These are phyloP conservation scores for Pygocentrus nattereri DNA, from an alignment of 2,797 vertebrate genomes.

Conservation along the genomic window DNA sequence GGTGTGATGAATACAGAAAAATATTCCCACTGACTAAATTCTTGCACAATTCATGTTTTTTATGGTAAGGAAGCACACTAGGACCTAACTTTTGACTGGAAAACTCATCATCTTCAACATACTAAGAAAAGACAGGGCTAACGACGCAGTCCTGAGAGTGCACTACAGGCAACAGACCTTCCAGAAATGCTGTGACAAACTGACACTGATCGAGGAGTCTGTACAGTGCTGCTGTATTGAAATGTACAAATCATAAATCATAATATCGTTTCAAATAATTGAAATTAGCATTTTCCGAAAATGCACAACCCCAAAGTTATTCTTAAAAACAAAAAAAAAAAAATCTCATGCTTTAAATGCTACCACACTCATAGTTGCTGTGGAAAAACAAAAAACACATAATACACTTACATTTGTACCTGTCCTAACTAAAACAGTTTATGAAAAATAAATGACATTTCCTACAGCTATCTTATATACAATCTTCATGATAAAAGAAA, in stretches of 20 bases:
- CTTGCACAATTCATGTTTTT: no score
- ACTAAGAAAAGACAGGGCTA: no score
- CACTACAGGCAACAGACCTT: neutral
- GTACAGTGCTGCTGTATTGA: conserved; percentile 14
- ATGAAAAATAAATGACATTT: neutral
- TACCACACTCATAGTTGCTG: neutral
- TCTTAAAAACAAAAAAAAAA: neutral
- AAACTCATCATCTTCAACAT: no score
- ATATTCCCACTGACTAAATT: no score
- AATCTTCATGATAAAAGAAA: conserved; percentile 5
- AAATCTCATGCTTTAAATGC: neutral
- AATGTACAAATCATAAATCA: conserved; percentile 25
- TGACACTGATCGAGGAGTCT: neutral
- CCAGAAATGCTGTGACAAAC: conserved; percentile 26
- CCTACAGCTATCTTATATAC: neutral
- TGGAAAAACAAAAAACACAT: neutral
- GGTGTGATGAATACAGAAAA: no score
- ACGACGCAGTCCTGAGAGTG: no score
- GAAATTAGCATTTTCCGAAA: neutral
- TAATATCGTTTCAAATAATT: neutral
- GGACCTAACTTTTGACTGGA: no score
- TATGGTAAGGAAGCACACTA: no score
- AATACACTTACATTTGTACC: neutral
- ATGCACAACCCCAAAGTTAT: neutral
- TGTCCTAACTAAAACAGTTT: neutral